Evolutionary conservation across 2,888 invertebrate species (phyloP).

Genomic region (Amiota mariae): DNA sequence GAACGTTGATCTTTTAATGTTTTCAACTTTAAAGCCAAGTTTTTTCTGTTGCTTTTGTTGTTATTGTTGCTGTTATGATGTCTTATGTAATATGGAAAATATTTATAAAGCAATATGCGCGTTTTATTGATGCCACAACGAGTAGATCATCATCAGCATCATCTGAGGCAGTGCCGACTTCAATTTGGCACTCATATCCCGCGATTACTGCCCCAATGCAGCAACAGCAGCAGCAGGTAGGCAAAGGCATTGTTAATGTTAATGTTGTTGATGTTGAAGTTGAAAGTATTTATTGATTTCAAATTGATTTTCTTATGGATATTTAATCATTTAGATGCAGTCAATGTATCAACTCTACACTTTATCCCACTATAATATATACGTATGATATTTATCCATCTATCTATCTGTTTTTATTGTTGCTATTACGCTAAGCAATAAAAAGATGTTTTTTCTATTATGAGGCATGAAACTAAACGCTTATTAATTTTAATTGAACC

Average conservation of each 20-base stretch:
- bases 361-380: neutral
- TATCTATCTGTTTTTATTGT: neutral
- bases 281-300: constrained; percentile 33
- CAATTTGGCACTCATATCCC: constrained; percentile 62
- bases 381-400: neutral
- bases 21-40: neutral
- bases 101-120: constrained; percentile 70
- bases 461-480: constrained; percentile 37
- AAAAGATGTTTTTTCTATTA: constrained; percentile 36
- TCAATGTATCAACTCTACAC: neutral
- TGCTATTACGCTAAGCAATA: neutral
- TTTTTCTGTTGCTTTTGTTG: neutral
- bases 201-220: constrained; percentile 43
- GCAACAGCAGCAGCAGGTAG: too few species aligned
- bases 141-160: constrained; percentile 30
- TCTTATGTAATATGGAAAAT: constrained; percentile 72
- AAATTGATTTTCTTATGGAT: constrained; percentile 29
- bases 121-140: constrained; percentile 61
- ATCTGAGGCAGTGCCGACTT: constrained; percentile 46
- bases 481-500: constrained; percentile 23
- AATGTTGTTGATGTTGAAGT: constrained; percentile 3
- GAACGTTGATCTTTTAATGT: neutral
- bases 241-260: neutral
- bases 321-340: constrained; percentile 27
- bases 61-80: constrained; percentile 47